A percentile compares a stretch with the other conserved stretches of the same genome.
Evolutionary conservation across 2,888 invertebrate genomes (phyloP).

Genomic region (Strigamia maritima): DNA sequence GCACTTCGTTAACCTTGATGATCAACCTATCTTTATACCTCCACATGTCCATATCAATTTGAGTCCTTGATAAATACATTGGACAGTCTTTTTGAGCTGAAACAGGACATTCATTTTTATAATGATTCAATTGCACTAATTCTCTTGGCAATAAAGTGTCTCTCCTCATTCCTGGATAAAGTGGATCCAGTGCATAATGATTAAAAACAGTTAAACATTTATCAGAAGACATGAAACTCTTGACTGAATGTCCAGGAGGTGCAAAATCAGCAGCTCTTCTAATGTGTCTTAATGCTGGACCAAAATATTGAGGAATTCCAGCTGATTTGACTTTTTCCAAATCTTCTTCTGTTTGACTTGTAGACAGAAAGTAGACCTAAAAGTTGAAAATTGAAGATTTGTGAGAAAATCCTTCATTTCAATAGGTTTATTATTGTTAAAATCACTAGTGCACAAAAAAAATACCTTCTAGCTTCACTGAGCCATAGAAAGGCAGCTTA

Average conservation of each 20-base stretch:
- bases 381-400: not conserved
- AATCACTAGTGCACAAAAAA: not conserved
- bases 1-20: constrained; percentile 23
- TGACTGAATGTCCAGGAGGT: constrained; percentile 64
- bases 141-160: constrained; percentile 61
- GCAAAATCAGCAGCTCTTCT: constrained; percentile 61
- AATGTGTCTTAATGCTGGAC: constrained; percentile 56
- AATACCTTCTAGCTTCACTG: not conserved
- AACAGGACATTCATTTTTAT: constrained; percentile 56
- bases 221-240: constrained; percentile 67
- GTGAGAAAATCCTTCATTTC: not conserved
- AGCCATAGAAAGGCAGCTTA: not conserved
- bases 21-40: not conserved
- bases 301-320: constrained; percentile 44
- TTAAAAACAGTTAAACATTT: constrained; percentile 69
- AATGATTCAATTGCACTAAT: constrained; percentile 66
- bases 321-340: constrained; percentile 33
- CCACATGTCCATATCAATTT: not conserved
- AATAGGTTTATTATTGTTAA: not conserved
- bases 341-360: not conserved
- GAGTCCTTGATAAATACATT: not conserved
- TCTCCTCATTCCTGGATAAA: constrained; percentile 58
- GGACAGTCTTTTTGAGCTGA: constrained; percentile 7
- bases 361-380: constrained; percentile 64
- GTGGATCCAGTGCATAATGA: constrained; percentile 66